These are phyloP conservation scores for Tipula confusa DNA, from an alignment of 2,888 invertebrate genomes.

Conservation along the genomic window DNA sequence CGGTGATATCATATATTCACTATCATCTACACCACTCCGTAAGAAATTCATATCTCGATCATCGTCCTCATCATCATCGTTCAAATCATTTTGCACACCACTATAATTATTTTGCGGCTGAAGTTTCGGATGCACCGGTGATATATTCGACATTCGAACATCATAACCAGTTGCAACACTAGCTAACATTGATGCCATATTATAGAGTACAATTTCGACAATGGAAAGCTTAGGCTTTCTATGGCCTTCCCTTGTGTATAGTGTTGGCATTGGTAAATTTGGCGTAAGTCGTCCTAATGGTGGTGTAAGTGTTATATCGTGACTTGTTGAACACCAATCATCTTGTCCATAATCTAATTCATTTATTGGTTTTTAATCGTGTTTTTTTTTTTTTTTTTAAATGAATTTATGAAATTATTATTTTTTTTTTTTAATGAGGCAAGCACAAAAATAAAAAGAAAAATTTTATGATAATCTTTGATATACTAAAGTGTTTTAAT, in stretches of 20 bases:
- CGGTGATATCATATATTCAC: conserved; percentile 30
- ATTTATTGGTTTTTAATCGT: conserved; percentile 30
- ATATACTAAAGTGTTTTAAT: background rate
- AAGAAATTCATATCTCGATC: conserved; percentile 25
- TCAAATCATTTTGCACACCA: conserved; percentile 5
- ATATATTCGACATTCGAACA: conserved; percentile 81
- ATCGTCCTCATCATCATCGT: conserved; percentile 30
- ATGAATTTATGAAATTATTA: conserved; percentile 16
- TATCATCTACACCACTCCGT: conserved; percentile 28
- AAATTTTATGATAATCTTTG: background rate
- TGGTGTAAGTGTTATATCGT: conserved; percentile 52
- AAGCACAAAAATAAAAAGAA: conserved; percentile 28
- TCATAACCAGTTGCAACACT: conserved; percentile 90
- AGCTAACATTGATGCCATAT: conserved; percentile 87
- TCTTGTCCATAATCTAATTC: conserved; percentile 43
- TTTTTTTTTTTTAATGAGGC: background rate
- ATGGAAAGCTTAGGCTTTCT: conserved; percentile 49
- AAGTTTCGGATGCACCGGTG: conserved; percentile 74
- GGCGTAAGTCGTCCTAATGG: conserved; percentile 48
- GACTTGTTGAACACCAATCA: conserved; percentile 44
- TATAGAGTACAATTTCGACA: conserved; percentile 63
- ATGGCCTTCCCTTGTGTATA: conserved; percentile 64
- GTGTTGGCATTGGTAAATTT: conserved; percentile 71
- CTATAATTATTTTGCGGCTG: conserved; percentile 55
- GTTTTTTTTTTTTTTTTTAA: background rate